Evolutionary conservation across 2,888 invertebrate genomes (phyloP), one percentile per base, ranked within the genome.

Genomic region (Calliscelio sp.): DNA sequence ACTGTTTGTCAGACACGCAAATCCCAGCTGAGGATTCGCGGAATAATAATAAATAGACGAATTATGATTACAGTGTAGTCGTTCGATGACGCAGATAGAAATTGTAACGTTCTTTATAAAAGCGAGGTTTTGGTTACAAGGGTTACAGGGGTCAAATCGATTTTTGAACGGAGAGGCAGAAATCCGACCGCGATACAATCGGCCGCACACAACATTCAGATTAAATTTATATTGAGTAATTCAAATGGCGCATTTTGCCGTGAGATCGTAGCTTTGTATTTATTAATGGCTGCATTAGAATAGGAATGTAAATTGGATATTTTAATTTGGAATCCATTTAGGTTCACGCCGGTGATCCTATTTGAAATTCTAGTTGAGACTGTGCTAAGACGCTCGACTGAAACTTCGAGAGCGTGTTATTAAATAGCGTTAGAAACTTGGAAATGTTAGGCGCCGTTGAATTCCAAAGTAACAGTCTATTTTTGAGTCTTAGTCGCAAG

Each of bases 1-100:
- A n/a, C n/a, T 66, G 75, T 57, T 66, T 24, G 44, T 49, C 20
- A 25, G 66, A 77, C 75, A 77, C 75, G 75, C 75, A 57, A 77
- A 77, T 77, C 46, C n/a, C 35, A 66, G 51, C 73, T 73, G 61
- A 77, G 66, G 25, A 57, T 77, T 65, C 66, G 65, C 24, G 57
- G 57, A 77, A 77, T 77, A 25, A 61, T 77, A 77, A 77, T 77
- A 77, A 77, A 77, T 77, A 65, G 65, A 53, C 75, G 75, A 75
- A 75, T 65, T 65, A 65, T 66, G 66, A 66, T 66, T 66, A 41
- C 66, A 51, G 18, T 44, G 24, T 41, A 32, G 41, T 38, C 22
- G 46, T 16, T 28, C 44, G 24, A 49, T 35, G 65, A 65, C 22
- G 49, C 35, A n/a, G 18, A 63, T 63, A 35, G 24, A 55, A 28